phyloP scores from a whole-genome alignment of 2,888 invertebrate species.

The Lasiommata megera region DNA sequence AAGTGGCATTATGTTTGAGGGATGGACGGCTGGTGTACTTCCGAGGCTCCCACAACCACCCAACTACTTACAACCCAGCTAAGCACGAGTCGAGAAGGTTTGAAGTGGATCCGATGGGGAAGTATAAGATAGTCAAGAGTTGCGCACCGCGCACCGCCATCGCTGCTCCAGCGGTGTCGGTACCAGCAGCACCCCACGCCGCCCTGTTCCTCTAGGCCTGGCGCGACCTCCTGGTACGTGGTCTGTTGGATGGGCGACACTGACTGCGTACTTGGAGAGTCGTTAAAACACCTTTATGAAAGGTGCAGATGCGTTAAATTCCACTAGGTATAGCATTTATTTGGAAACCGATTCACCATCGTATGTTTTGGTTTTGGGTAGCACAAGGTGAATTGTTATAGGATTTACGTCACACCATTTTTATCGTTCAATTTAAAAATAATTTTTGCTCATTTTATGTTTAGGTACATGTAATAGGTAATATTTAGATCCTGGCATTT shows the following conservation, averaged over 20 bases:
- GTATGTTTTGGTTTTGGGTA: neutral
- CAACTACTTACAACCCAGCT: constrained; percentile 67
- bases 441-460: no score
- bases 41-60: constrained; percentile 71
- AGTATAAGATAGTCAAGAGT: constrained; percentile 72
- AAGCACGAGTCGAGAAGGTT: constrained; percentile 73
- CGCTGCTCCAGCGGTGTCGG: constrained; percentile 47
- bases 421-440: neutral
- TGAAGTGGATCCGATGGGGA: constrained; percentile 74
- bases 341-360: neutral
- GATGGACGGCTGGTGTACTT: constrained; percentile 76
- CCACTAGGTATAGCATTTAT: neutral
- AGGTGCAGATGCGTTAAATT: neutral
- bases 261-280: constrained; percentile 66
- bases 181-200: constrained; percentile 62
- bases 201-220: constrained; percentile 75
- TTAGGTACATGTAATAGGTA: no score
- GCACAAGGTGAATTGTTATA: neutral
- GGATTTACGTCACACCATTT: neutral
- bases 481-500: no score
- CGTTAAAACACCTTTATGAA: constrained; percentile 37
- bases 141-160: constrained; percentile 44
- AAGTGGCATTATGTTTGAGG: constrained; percentile 71
- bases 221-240: constrained; percentile 79
- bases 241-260: constrained; percentile 63